Conservation (phyloP, 2,113 vertebrate genomes). For the Gambusia holbrooki region DNA sequence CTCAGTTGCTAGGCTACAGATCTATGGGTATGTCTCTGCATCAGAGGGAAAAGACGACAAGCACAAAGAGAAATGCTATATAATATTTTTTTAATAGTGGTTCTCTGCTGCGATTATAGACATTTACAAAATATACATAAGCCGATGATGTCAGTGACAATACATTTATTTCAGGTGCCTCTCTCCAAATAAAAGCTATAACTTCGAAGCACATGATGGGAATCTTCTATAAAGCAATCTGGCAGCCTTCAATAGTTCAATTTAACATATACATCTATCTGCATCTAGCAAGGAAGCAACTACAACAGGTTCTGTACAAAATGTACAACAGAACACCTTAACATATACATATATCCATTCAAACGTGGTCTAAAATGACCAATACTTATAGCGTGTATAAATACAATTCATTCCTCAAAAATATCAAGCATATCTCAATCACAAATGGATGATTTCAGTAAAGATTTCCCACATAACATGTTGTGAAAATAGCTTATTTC, state of each 20-base stretch:
- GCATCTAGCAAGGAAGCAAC: conserved; percentile 46
- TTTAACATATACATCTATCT: conserved; percentile 66
- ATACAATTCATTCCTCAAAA: conserved; percentile 69
- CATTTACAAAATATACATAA: conserved; percentile 79
- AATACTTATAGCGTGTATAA: conserved; percentile 66
- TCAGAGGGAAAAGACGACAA: conserved; percentile 35
- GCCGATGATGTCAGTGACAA: conserved; percentile 60
- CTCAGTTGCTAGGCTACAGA: conserved; percentile 74
- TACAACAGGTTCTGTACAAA: conserved; percentile 59
- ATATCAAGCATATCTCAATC: conserved; percentile 64
- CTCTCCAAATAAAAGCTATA: conserved; percentile 68
- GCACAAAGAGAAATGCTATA: conserved; percentile 44
- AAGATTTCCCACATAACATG: conserved; percentile 62
- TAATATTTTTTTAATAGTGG: conserved; percentile 72
- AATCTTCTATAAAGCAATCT: conserved; percentile 56
- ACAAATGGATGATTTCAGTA: conserved; percentile 67
- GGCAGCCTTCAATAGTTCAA: conserved; percentile 58
- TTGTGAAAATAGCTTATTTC: conserved; percentile 74
- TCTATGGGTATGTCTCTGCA: conserved; percentile 29
- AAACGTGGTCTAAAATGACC: conserved; percentile 71
- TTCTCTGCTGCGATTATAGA: conserved; percentile 66
- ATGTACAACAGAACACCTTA: conserved; percentile 61
- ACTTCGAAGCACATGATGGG: conserved; percentile 51
- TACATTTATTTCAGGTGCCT: conserved; percentile 69
- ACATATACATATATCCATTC: conserved; percentile 48